Percentiles rank a stretch among this genome's conserved stretches.
Evolutionary conservation across 2,113 vertebrate genomes (phyloP).

Genomic region (Charadrius vociferus): DNA sequence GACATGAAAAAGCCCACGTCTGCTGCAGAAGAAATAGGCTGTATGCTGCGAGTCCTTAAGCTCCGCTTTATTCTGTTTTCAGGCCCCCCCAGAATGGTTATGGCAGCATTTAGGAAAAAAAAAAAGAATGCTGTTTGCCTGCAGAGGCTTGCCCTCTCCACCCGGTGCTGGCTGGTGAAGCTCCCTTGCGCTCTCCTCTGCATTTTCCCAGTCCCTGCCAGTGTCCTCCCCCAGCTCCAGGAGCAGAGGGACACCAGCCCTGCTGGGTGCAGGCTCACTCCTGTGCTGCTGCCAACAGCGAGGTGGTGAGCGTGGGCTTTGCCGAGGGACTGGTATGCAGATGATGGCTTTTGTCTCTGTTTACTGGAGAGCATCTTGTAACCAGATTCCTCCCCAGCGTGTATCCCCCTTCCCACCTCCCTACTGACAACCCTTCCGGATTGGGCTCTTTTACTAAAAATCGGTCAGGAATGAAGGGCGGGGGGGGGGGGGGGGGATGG

Average conservation of each 20-base stretch:
- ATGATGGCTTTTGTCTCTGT: constrained; percentile 68
- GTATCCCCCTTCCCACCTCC: background rate
- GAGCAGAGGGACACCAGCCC: background rate
- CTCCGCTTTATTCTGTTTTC: background rate
- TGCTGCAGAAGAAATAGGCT: background rate
- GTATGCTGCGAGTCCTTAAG: background rate
- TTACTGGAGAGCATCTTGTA: constrained; percentile 60
- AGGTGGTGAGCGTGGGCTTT: background rate
- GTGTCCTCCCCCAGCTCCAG: background rate
- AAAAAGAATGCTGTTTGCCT: accelerated
- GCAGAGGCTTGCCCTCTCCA: background rate
- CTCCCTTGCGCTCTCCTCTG: background rate
- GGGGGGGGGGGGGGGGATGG: constrained; percentile 9
- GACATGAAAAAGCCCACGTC: background rate
- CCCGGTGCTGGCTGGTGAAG: background rate
- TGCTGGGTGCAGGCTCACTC: background rate
- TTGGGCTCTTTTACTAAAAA: constrained; percentile 77
- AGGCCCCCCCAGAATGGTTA: background rate
- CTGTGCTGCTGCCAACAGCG: background rate
- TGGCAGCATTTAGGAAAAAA: background rate
- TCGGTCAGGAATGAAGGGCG: constrained; percentile 70
- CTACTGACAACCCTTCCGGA: constrained; percentile 11
- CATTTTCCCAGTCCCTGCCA: background rate
- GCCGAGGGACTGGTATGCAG: background rate
- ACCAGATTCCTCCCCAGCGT: constrained; percentile 48